A percentile compares a stretch with the other conserved stretches of the same genome.
These are phyloP conservation scores for Tridacna crocea DNA, from an alignment of 2,888 invertebrate genomes.

Conservation along the genomic window DNA sequence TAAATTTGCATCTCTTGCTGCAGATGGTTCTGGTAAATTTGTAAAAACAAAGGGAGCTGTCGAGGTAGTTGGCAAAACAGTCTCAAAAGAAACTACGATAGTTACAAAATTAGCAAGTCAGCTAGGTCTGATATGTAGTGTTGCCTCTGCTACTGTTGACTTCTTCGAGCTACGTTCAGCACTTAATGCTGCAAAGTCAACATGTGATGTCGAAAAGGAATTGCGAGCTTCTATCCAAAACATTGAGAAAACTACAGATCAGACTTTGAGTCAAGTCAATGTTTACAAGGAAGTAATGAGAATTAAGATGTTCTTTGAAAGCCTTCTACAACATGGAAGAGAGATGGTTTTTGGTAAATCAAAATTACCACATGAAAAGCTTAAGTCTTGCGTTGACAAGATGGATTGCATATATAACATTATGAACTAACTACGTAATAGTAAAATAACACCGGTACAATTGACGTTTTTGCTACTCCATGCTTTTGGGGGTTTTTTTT, in stretches of 20 bases:
- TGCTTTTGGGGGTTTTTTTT: too few species aligned
- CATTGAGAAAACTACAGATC: not conserved
- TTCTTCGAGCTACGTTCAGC: not conserved
- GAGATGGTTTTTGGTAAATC: not conserved
- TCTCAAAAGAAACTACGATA: not conserved
- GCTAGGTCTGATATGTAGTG: not conserved
- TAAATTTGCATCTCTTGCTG: too few species aligned
- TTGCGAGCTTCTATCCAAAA: not conserved
- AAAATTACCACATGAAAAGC: not conserved
- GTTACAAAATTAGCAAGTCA: conserved; percentile 2
- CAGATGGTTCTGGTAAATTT: not conserved
- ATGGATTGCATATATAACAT: not conserved
- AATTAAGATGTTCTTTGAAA: conserved; percentile 5
- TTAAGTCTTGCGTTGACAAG: not conserved
- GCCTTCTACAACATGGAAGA: not conserved
- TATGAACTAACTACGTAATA: not conserved
- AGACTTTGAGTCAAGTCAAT: not conserved
- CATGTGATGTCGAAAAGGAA: conserved; percentile 10
- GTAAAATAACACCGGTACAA: too few species aligned
- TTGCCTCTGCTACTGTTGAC: conserved; percentile 11
- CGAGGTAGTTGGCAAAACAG: not conserved
- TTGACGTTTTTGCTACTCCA: too few species aligned
- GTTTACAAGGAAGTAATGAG: not conserved
- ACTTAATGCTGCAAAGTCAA: not conserved
- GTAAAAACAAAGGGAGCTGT: not conserved